Evolutionary conservation across 2,113 vertebrate species (phyloP).

Genomic region (Octodon degus): DNA sequence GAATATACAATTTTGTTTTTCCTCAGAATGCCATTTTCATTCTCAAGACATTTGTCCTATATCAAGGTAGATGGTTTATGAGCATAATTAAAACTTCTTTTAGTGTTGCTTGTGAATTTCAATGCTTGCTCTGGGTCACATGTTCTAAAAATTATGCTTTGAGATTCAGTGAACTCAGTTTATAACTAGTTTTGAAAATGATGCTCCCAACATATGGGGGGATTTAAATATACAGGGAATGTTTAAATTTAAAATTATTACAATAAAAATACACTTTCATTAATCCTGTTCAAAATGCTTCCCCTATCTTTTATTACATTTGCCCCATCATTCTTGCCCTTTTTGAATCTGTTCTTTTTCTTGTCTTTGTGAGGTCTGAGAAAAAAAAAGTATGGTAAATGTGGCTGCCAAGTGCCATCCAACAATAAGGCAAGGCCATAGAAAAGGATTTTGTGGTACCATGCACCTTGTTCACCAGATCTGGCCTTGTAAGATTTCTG

Average conservation of each 20-base stretch:
- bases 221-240: not conserved
- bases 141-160: conserved; percentile 57
- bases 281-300: not conserved
- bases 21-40: conserved; percentile 44
- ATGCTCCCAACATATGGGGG: not conserved
- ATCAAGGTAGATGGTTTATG: conserved; percentile 47
- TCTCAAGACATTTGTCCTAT: conserved; percentile 51
- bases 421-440: not conserved
- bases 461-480: not conserved
- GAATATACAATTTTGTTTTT: conserved; percentile 44
- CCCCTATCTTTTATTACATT: not conserved
- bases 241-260: not conserved
- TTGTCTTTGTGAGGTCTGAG: not conserved
- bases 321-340: not conserved
- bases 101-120: conserved; percentile 45
- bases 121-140: conserved; percentile 10
- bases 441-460: not conserved
- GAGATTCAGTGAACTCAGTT: not conserved
- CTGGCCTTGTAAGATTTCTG: not conserved
- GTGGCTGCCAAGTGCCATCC: too few species aligned
- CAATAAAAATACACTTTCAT: not conserved
- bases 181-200: conserved; percentile 59
- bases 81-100: conserved; percentile 46
- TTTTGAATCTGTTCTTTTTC: not conserved
- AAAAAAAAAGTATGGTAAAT: not conserved